Evolutionary conservation across 2,113 vertebrate genomes (phyloP).

Genomic region (Coptodon rendalli): DNA sequence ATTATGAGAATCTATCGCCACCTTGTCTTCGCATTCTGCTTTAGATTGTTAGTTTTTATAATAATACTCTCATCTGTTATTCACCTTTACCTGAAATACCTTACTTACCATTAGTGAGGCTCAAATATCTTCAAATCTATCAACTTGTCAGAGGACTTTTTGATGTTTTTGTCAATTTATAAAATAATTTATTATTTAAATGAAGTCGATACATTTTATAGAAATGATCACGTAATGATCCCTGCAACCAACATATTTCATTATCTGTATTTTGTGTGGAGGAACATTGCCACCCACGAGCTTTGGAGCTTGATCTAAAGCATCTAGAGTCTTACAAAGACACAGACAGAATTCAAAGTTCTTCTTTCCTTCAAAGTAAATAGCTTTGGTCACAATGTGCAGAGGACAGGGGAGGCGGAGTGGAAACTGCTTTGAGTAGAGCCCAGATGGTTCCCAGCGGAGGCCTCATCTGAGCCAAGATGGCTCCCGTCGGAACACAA

Average conservation of each 20-base stretch:
- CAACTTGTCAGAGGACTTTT: background rate
- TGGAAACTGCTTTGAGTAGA: constrained; percentile 56
- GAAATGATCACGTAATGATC: background rate
- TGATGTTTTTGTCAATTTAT: background rate
- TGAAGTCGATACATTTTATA: background rate
- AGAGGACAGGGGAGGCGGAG: constrained; percentile 33
- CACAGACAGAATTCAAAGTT: background rate
- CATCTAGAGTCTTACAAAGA: background rate
- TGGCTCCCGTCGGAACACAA: constrained; percentile 71
- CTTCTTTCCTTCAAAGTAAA: constrained; percentile 28
- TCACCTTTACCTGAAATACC: background rate
- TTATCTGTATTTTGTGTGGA: background rate
- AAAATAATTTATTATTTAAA: background rate
- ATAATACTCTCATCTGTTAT: background rate
- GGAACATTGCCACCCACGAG: background rate
- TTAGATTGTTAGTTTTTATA: background rate
- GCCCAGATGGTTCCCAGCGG: constrained; percentile 74
- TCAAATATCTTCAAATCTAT: background rate
- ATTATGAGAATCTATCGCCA: background rate
- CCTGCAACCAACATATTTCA: background rate
- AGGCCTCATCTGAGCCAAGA: constrained; percentile 69
- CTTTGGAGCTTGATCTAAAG: background rate
- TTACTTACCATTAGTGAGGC: background rate
- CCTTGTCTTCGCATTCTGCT: background rate
- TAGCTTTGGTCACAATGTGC: constrained; percentile 35